Conservation (phyloP, 2,113 vertebrate species). For the Microcebus lehilahytsara region DNA sequence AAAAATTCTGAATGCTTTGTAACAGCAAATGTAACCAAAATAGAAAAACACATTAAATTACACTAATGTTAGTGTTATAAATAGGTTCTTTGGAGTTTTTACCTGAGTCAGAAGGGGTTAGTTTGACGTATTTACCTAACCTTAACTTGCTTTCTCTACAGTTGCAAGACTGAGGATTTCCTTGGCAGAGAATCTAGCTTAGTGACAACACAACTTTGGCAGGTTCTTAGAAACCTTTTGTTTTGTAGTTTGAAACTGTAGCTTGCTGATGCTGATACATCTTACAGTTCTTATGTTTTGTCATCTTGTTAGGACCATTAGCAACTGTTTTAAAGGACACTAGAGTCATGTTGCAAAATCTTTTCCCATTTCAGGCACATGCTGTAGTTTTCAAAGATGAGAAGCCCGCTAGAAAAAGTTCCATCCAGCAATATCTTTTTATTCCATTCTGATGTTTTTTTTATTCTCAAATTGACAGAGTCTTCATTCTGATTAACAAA, state of each 20-base stretch:
- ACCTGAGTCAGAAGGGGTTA: background rate
- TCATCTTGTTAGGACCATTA: constrained; percentile 9
- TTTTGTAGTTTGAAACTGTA: constrained; percentile 59
- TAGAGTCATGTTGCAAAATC: background rate
- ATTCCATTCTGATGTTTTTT: background rate
- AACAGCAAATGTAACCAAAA: background rate
- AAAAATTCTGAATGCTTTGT: background rate
- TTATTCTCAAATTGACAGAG: background rate
- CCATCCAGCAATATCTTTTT: background rate
- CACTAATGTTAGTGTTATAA: background rate
- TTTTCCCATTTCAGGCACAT: background rate
- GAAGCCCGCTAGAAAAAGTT: background rate
- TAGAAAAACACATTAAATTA: background rate
- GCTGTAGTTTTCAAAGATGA: background rate
- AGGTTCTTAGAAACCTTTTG: constrained; percentile 62
- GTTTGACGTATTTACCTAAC: background rate
- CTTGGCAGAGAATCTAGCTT: constrained; percentile 31
- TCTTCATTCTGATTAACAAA: background rate
- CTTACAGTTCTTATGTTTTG: background rate
- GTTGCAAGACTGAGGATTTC: constrained; percentile 12
- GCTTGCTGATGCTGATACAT: background rate
- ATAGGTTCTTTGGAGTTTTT: background rate
- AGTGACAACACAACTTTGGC: constrained; percentile 57
- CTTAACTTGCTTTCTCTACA: constrained; percentile 2
- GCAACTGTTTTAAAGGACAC: background rate